Evolutionary conservation across 2,888 invertebrate species (phyloP), one percentile per base, ranked within the genome.

Genomic region (Acleris emargana): DNA sequence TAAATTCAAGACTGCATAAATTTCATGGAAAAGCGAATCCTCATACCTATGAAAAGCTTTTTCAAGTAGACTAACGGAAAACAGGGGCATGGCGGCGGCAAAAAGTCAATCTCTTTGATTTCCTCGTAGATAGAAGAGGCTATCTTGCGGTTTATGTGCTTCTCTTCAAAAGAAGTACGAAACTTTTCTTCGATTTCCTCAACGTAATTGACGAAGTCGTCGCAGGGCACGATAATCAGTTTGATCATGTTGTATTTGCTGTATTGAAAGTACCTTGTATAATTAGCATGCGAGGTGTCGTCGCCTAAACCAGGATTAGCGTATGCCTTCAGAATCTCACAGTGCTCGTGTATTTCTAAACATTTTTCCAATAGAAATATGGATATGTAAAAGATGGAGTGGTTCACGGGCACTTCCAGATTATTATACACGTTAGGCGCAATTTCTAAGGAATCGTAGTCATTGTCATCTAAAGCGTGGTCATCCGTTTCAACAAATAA

Each of bases 1-100:
- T 3, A 16, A 50, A 5, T 11, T 47, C 7, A 18, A 1, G 49
- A 18, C 9, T 18, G 49, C 49, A 49, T 49, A 18, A 18, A 49
- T 9, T 49, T 17, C 49, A 52, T 52, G 2, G 52, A 28, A 6
- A n/a, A 28, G 6, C 28, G 28, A n/a, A 52, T 28, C 3, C 52
- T 52, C 52, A 28, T 52, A 5, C 52, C 28, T n/a, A 52, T 52
- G 9, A 52, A 28, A 16, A 52, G 25, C 9, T 25, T 25, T 22
- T 52, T 52, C n/a, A 28, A 9, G n/a, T n/a, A 52, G 1, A 25
- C n/a, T 17, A 25, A 16, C 2, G 52, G 52, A 17, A 52, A 52
- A 28, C 52, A 52, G 9, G 28, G 52, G 52, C 52, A 52, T n/a
- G 52, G 52, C n/a, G n/a, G n/a, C 16, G 25, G 25, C n/a, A 28